Percentiles rank a stretch among this genome's conserved stretches.
phyloP scores from a whole-genome alignment of 2,888 invertebrate species.

The Resseliella maxima region DNA sequence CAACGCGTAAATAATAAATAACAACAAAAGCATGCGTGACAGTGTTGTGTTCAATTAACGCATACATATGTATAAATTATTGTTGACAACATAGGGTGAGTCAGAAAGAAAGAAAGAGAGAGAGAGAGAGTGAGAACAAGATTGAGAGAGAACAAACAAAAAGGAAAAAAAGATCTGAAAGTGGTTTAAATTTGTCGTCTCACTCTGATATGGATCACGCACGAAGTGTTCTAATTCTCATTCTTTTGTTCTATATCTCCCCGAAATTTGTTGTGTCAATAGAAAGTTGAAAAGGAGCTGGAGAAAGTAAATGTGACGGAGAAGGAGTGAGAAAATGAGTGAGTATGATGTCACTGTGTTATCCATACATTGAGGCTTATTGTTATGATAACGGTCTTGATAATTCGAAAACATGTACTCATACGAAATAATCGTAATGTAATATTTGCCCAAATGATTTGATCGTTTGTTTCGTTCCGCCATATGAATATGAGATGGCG shows the following conservation, averaged over 20 bases:
- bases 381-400: background rate
- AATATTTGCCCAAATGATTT: conserved; percentile 19
- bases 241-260: background rate
- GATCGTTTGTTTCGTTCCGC: background rate
- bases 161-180: background rate
- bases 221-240: background rate
- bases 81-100: background rate
- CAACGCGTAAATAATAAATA: background rate
- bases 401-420: conserved; percentile 4
- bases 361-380: background rate
- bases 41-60: conserved; percentile 53
- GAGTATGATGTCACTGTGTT: background rate
- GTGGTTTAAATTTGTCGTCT: conserved; percentile 53
- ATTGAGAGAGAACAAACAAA: too few species aligned
- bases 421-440: background rate
- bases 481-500: too few species aligned
- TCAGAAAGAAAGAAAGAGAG: too few species aligned
- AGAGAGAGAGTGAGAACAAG: too few species aligned
- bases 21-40: conserved; percentile 10
- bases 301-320: too few species aligned
- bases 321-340: background rate
- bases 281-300: too few species aligned
- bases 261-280: background rate
- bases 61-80: conserved; percentile 42
- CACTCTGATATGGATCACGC: conserved; percentile 41